These are phyloP conservation scores for Ormyrus rosae DNA, from an alignment of 2,888 invertebrate species.

Conservation along the genomic window DNA sequence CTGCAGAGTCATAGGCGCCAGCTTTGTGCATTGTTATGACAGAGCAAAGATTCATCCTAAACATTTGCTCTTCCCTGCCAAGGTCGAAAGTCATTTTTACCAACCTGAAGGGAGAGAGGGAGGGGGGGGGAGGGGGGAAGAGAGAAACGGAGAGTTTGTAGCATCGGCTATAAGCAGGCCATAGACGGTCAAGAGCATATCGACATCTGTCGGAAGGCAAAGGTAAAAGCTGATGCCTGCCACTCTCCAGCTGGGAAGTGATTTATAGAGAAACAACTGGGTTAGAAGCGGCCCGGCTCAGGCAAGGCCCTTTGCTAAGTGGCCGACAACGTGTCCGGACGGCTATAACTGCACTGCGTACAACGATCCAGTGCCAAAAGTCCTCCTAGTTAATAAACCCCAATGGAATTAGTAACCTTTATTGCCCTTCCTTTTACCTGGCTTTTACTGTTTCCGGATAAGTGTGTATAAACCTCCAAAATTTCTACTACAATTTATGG, in stretches of 20 bases:
- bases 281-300: slow-evolving; percentile 61
- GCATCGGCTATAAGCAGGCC: neutral
- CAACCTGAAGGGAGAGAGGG: neutral
- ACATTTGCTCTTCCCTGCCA: slow-evolving; percentile 3
- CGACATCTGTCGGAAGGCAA: neutral
- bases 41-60: neutral
- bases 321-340: slow-evolving; percentile 62
- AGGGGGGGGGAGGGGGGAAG: neutral
- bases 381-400: slow-evolving; percentile 8
- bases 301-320: slow-evolving; percentile 60
- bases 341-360: slow-evolving; percentile 58
- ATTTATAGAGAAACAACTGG: slow-evolving; percentile 70
- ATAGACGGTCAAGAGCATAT: neutral
- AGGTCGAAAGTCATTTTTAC: neutral
- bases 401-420: slow-evolving; percentile 49
- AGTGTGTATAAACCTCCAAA: no score
- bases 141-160: neutral
- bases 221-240: slow-evolving; percentile 53
- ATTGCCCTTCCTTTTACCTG: slow-evolving; percentile 31
- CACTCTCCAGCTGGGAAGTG: slow-evolving; percentile 57
- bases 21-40: slow-evolving; percentile 34
- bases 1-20: slow-evolving; percentile 5
- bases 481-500: no score
- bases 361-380: neutral
- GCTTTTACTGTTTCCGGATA: no score